These are phyloP conservation scores for Hipposideros larvatus DNA, from an alignment of 2,797 vertebrate species.

Conservation along the genomic window DNA sequence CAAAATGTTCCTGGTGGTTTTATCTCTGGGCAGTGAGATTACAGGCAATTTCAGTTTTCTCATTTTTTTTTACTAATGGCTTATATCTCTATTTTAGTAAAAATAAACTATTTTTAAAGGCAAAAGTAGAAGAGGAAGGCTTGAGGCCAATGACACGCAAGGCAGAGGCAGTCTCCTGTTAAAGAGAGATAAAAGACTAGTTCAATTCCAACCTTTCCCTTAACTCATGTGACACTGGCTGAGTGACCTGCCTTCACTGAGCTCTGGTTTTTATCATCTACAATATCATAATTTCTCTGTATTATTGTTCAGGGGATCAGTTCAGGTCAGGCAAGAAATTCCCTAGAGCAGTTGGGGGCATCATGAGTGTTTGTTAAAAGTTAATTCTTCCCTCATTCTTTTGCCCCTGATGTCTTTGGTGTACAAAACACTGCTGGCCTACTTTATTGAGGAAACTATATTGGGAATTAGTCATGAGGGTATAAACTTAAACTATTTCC, in stretches of 20 bases:
- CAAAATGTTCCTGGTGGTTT: not conserved
- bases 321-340: not conserved
- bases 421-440: fast-evolving
- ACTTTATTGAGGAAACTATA: not conserved
- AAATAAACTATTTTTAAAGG: not conserved
- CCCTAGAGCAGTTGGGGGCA: fast-evolving
- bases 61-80: not conserved
- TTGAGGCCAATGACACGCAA: not conserved
- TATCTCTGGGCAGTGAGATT: not conserved
- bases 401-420: not conserved
- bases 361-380: not conserved
- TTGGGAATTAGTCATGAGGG: not conserved
- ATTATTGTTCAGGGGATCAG: not conserved
- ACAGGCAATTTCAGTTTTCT: not conserved
- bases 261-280: not conserved
- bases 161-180: not conserved
- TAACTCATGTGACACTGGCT: not conserved
- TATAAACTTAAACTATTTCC: not conserved
- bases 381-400: not conserved
- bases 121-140: not conserved
- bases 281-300: not conserved
- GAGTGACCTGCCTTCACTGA: not conserved
- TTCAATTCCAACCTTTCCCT: not conserved
- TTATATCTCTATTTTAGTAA: not conserved
- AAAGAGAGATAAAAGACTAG: not conserved